These are phyloP conservation scores for Operophtera brumata DNA, from an alignment of 2,888 invertebrate genomes.

Conservation along the genomic window DNA sequence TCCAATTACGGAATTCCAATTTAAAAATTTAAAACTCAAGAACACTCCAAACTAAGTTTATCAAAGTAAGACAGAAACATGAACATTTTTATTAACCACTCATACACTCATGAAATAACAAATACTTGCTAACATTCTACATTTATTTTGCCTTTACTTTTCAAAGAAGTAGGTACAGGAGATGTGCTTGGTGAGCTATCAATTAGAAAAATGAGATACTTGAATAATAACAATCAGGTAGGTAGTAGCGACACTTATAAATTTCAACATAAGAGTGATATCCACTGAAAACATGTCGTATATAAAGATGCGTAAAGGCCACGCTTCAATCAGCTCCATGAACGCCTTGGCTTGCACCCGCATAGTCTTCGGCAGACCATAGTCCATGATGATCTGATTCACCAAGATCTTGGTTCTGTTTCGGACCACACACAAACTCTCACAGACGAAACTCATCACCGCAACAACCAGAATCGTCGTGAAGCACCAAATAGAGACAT, in stretches of 20 bases:
- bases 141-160: too few species aligned
- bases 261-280: constrained; percentile 61
- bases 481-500: constrained; percentile 48
- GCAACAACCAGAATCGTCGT: constrained; percentile 45
- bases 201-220: constrained; percentile 47
- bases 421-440: constrained; percentile 46
- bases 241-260: constrained; percentile 62
- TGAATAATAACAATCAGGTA: constrained; percentile 67
- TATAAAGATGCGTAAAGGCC: constrained; percentile 51
- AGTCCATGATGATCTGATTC: constrained; percentile 62
- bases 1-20: too few species aligned
- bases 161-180: too few species aligned
- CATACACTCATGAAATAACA: too few species aligned
- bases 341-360: constrained; percentile 62
- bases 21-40: too few species aligned
- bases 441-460: constrained; percentile 51
- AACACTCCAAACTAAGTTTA: too few species aligned
- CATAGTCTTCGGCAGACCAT: constrained; percentile 52
- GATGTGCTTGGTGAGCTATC: background rate
- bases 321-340: constrained; percentile 59
- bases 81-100: too few species aligned
- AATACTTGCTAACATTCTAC: too few species aligned
- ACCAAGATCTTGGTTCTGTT: constrained; percentile 51
- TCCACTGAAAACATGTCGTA: constrained; percentile 65
- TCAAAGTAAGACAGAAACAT: too few species aligned